Evolutionary conservation across 1,140 invertebrate genomes (phyloP).

Genomic region (Drosophila micromelanica): DNA sequence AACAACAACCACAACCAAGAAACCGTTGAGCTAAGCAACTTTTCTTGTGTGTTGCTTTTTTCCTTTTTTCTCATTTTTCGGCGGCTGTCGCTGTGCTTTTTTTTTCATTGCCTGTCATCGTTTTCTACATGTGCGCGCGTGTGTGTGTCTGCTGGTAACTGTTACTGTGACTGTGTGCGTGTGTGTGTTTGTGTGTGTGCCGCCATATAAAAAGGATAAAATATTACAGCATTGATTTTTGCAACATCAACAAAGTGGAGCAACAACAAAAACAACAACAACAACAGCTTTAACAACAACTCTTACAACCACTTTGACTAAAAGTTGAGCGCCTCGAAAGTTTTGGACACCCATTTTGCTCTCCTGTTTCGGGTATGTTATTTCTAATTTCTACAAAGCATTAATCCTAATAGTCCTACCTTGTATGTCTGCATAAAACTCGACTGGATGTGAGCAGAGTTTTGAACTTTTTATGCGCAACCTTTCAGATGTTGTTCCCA

Average conservation of each 20-base stretch:
- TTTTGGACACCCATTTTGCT: conserved; percentile 19
- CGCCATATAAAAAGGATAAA: conserved; percentile 73
- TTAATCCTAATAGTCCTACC: conserved; percentile 55
- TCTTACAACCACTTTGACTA: conserved; percentile 31
- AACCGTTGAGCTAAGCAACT: conserved; percentile 67
- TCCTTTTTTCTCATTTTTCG: conserved; percentile 38
- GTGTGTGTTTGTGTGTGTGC: conserved; percentile 6
- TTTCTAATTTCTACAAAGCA: conserved; percentile 47
- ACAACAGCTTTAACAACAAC: conserved; percentile 28
- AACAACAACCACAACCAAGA: conserved; percentile 10
- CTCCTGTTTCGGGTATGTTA: conserved; percentile 37
- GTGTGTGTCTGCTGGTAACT: conserved; percentile 31
- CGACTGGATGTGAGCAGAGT: conserved; percentile 54
- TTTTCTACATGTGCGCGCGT: conserved; percentile 38
- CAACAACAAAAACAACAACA: conserved; percentile 34
- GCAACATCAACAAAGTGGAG: conserved; percentile 59
- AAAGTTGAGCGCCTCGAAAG: conserved; percentile 55
- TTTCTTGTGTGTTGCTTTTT: conserved; percentile 31
- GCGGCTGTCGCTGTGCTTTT: conserved; percentile 25
- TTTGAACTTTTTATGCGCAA: conserved; percentile 62
- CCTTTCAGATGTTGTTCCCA: conserved; percentile 31
- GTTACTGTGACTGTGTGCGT: conserved; percentile 13
- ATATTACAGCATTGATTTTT: conserved; percentile 78
- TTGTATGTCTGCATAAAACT: conserved; percentile 67
- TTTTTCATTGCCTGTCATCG: conserved; percentile 40